Conservation (phyloP, 2,888 invertebrate genomes). For the Ischnus inquisitorius region DNA sequence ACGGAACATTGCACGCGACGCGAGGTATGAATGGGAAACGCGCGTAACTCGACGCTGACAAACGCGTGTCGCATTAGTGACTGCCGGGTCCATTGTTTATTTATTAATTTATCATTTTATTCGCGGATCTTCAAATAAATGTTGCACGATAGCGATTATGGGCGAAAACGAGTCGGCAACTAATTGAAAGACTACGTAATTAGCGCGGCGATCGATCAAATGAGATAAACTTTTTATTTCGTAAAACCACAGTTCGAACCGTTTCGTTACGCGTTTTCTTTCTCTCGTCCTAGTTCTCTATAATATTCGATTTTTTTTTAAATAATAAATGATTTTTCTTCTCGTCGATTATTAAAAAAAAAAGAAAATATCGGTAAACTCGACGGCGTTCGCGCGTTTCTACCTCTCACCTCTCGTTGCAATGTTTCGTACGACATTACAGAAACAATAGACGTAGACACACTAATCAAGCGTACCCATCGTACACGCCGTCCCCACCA, state of each 20-base stretch:
- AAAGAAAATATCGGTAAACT: slow-evolving; percentile 10
- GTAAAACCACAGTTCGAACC: no score
- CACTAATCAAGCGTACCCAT: slow-evolving; percentile 84
- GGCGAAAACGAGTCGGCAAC: no score
- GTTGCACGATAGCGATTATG: no score
- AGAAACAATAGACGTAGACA: slow-evolving; percentile 85
- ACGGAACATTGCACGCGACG: slow-evolving; percentile 77
- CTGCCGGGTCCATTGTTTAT: not conserved
- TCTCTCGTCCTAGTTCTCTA: no score
- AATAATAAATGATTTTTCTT: slow-evolving; percentile 18
- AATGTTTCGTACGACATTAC: slow-evolving; percentile 82
- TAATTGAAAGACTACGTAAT: no score
- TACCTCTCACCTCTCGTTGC: slow-evolving; percentile 75
- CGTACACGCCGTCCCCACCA: slow-evolving; percentile 68
- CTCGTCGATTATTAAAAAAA: slow-evolving; percentile 25
- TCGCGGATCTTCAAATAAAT: no score
- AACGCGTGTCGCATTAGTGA: slow-evolving; percentile 4
- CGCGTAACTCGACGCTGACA: slow-evolving; percentile 25
- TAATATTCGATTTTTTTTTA: slow-evolving; percentile 21
- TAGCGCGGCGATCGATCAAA: no score
- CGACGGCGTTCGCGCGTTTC: slow-evolving; percentile 31
- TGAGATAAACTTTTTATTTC: no score
- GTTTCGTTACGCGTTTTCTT: no score
- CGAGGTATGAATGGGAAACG: slow-evolving; percentile 37
- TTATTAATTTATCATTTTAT: no score